Evolutionary conservation across 2,888 invertebrate genomes (phyloP).

Genomic region (Catocala sponsa): DNA sequence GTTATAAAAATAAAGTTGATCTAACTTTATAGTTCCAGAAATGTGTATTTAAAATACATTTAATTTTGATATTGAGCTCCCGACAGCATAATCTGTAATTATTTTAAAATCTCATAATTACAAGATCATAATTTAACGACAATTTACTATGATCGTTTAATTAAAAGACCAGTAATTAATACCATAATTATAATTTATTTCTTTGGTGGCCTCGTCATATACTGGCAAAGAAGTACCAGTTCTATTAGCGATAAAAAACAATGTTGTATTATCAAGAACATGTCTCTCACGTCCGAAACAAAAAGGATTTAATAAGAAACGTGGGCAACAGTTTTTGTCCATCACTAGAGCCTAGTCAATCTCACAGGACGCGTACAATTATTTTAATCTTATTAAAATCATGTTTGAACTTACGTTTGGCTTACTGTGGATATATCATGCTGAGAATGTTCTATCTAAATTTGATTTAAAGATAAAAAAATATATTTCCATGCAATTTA

Average conservation of each 20-base stretch:
- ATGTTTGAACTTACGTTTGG: constrained; percentile 57
- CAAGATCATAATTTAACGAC: too few relatives aligned
- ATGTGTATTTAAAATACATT: too few relatives aligned
- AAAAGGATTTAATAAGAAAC: constrained; percentile 68
- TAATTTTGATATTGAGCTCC: too few relatives aligned
- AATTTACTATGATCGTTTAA: not conserved
- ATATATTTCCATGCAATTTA: too few relatives aligned
- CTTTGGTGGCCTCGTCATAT: not conserved
- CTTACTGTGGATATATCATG: constrained; percentile 60
- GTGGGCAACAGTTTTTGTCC: constrained; percentile 71
- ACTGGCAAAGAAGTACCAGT: not conserved
- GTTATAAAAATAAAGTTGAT: too few relatives aligned
- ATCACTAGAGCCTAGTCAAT: constrained; percentile 76
- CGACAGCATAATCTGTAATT: too few relatives aligned
- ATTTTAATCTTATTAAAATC: constrained; percentile 87
- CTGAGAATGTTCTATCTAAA: too few relatives aligned
- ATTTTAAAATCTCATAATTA: too few relatives aligned
- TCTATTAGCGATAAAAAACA: not conserved
- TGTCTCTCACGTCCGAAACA: constrained; percentile 61
- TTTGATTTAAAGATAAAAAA: too few relatives aligned
- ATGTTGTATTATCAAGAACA: constrained; percentile 46
- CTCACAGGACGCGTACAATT: constrained; percentile 84
- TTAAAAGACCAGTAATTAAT: not conserved
- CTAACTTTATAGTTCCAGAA: too few relatives aligned
- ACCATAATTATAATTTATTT: not conserved